Conservation (phyloP, 2,113 vertebrate species). For the Lipophrys pholis region DNA sequence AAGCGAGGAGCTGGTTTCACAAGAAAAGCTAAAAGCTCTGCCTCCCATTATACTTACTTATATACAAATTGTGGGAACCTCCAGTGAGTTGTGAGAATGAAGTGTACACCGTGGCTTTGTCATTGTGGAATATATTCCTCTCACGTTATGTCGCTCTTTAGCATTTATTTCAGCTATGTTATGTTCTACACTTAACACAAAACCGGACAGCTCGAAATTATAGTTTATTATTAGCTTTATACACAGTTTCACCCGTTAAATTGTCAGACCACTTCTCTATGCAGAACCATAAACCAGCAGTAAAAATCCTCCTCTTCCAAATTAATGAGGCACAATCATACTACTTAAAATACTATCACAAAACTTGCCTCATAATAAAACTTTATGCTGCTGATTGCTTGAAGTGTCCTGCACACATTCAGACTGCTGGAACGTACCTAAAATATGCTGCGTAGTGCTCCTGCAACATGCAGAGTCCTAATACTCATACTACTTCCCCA, state of each 20-base stretch:
- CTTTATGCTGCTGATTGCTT: slow-evolving; percentile 52
- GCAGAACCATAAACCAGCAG: slow-evolving; percentile 54
- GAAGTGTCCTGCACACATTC: slow-evolving; percentile 36
- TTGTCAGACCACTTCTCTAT: slow-evolving; percentile 57
- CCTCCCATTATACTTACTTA: too few relatives aligned
- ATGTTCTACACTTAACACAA: slow-evolving; percentile 27
- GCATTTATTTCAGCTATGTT: slow-evolving; percentile 30
- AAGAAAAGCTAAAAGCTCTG: too few relatives aligned
- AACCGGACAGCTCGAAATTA: slow-evolving; percentile 37
- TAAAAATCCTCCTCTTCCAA: slow-evolving; percentile 66
- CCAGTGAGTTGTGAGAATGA: too few relatives aligned
- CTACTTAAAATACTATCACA: slow-evolving; percentile 56
- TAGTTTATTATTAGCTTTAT: slow-evolving; percentile 41
- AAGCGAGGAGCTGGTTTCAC: too few relatives aligned
- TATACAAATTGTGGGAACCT: too few relatives aligned
- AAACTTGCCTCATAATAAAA: slow-evolving; percentile 60
- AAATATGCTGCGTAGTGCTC: slow-evolving; percentile 5
- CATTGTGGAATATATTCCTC: not conserved
- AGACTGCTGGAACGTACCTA: not conserved
- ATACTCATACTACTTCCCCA: slow-evolving; percentile 29
- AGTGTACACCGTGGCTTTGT: not conserved
- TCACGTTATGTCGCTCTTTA: slow-evolving; percentile 2
- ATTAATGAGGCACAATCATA: slow-evolving; percentile 61
- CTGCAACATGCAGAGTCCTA: slow-evolving; percentile 20
- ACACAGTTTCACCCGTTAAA: slow-evolving; percentile 51